Conservation (phyloP, 1,140 invertebrate genomes). For the Drosophila funebris region DNA sequence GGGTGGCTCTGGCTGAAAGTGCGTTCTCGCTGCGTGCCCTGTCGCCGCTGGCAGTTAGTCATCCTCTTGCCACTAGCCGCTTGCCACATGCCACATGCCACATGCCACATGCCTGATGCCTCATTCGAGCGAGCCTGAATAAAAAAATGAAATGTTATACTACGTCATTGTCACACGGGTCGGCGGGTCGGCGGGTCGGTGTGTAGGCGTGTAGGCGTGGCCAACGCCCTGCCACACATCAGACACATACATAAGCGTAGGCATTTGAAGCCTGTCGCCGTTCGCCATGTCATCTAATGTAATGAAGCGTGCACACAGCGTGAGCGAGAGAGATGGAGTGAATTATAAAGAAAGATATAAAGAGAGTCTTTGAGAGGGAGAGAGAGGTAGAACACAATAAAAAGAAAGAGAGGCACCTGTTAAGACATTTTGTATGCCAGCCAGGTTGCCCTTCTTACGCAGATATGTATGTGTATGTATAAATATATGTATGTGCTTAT, state of each 20-base stretch:
- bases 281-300: conserved; percentile 54
- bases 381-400: too few relatives aligned
- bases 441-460: conserved; percentile 2
- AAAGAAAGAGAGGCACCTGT: not conserved
- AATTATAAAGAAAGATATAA: too few relatives aligned
- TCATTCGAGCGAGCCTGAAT: not conserved
- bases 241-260: not conserved
- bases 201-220: conserved; percentile 42
- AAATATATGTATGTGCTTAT: not conserved
- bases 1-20: conserved; percentile 28
- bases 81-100: conserved; percentile 11
- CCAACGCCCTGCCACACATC: conserved; percentile 1
- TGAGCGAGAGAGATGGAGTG: not conserved
- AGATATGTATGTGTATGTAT: too few relatives aligned
- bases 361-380: not conserved
- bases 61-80: conserved; percentile 23
- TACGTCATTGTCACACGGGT: conserved; percentile 46
- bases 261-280: conserved; percentile 25
- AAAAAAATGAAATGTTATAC: conserved; percentile 45
- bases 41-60: conserved; percentile 49
- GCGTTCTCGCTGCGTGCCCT: conserved; percentile 37
- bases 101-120: conserved; percentile 4
- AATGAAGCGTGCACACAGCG: conserved; percentile 39
- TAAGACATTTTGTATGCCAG: conserved; percentile 41
- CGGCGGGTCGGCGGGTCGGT: not conserved